Evolutionary conservation across 2,888 invertebrate genomes (phyloP), one percentile per base, ranked within the genome.

Genomic region (Drosophila prostipennis): DNA sequence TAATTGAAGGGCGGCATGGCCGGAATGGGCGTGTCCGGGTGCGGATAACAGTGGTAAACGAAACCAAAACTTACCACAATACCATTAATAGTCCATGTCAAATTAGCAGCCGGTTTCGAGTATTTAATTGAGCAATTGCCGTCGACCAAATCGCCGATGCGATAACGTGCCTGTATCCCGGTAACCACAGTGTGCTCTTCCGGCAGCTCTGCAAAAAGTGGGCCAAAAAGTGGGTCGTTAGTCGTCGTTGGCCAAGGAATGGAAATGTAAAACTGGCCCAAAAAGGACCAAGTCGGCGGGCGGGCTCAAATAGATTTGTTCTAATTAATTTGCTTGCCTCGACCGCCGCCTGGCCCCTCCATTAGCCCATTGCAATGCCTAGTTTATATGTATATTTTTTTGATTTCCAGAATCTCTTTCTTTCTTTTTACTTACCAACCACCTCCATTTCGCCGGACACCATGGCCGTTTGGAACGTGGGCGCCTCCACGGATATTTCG

Each of bases 51-150:
- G 51, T 39, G 56, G 68, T 57, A 71, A 73, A 59, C 67, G 76
- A 79, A 87, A 82, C 86, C 88, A 79, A 89, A 87, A 90, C 91
- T 91, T 90, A 92, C 92, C 91, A 91, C 92, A 87, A 91, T 89
- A 80, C 93, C 93, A 90, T 94, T 94, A 88, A 94, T 92, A 89
- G 93, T 92, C 94, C 94, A 94, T 74, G 94, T 93, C 84, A 94
- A 91, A 91, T 94, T 94, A 76, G 93, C 93, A 71, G 93, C 93
- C 69, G 94, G 94, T 84, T 92, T 92, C 39, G 94, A 94, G 82
- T 92, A 92, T 85, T 92, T 92, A 72, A 93, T 93, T 78, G 93
- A 93, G 89, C 94, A 94, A 90, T 93, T 93, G 70, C 93, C 93
- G 82, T 92, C 92, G 67, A 94, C 91, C 76, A 91, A 91, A 79